Evolutionary conservation across 2,113 vertebrate species (phyloP), one percentile per base, ranked within the genome.

Genomic region (Condylura cristata): DNA sequence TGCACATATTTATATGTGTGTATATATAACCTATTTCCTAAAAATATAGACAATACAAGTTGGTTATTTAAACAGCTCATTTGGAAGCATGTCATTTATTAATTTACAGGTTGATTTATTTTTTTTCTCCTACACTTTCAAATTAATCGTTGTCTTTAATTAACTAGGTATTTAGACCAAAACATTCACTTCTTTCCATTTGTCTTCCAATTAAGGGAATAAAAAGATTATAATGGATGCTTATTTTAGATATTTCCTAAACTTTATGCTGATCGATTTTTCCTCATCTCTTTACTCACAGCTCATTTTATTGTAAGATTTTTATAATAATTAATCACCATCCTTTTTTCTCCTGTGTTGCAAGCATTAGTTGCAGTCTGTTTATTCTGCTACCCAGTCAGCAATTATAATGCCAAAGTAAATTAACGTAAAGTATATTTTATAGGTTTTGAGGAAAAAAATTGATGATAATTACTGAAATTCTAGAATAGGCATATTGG

Each of bases 401-500:
- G 60, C 92, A 84, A 91, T 95, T 92, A 80, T 4, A 95, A 81
- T 95, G 88, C 13, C 94, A 97, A 58, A 93, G 14, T 92, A 94
- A 94, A 92, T 93, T 93, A 96, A 91, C 51, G 44, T 91, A 96
- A 95, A 97, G 86, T 78, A 74, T 32, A 66, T 81, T 65, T 87
- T 91, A 91, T 8, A 90, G 13, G 37, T 82, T 95, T 95, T 53
- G 51, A 89, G 61, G 63, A 60, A 86, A 90, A 92, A 94, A 96
- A 90, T 84, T 95, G 65, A 95, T 96, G 82, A 95, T 93, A 91
- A 95, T 95, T 95, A 41, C 53, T 81, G 0, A 93, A 96, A 68
- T 89, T 74, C n/a, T 61, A 80, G 32, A 91, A 74, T 5, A 63
- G 30, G 9, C 24, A 34, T 75, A 95, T 14, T 89, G 34, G 11